phyloP scores from a whole-genome alignment of 2,113 vertebrate genomes.

The Forbesichthys agassizii region DNA sequence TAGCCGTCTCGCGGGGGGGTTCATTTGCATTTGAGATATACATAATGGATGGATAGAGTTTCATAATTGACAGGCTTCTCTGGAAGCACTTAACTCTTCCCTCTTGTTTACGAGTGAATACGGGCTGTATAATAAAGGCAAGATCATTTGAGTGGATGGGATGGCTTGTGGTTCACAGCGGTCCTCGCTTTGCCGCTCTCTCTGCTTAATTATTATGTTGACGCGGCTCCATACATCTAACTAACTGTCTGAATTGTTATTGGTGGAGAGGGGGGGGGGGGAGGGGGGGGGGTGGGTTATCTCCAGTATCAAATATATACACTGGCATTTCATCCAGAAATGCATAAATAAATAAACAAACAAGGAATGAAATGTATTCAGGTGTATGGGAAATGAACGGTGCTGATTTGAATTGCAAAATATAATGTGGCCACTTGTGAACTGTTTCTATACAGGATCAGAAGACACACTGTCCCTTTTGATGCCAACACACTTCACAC shows the following conservation, averaged over 20 bases:
- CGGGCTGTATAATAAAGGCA: slow-evolving; percentile 16
- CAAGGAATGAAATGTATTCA: too few species aligned
- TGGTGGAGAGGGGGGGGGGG: too few species aligned
- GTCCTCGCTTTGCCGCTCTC: slow-evolving; percentile 40
- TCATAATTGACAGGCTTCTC: too few species aligned
- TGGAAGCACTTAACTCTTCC: too few species aligned
- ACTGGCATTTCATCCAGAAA: not conserved
- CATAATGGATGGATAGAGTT: too few species aligned
- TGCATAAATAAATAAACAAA: not conserved
- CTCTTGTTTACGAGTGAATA: slow-evolving; percentile 18
- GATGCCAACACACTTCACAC: slow-evolving; percentile 26
- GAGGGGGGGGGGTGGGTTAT: too few species aligned
- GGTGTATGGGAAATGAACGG: too few species aligned
- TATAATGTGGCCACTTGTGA: too few species aligned
- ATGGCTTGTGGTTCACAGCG: slow-evolving; percentile 24
- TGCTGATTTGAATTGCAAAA: too few species aligned
- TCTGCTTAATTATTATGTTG: slow-evolving; percentile 47
- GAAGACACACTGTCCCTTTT: slow-evolving; percentile 7
- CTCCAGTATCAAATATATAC: slow-evolving; percentile 23
- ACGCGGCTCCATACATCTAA: slow-evolving; percentile 46
- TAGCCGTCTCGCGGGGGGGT: too few species aligned
- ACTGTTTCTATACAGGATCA: not conserved
- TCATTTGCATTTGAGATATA: too few species aligned
- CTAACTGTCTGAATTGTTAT: slow-evolving; percentile 40
- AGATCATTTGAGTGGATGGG: slow-evolving; percentile 4